These are phyloP conservation scores for Chiroxiphia lanceolata DNA, from an alignment of 2,797 vertebrate species.

Conservation along the genomic window DNA sequence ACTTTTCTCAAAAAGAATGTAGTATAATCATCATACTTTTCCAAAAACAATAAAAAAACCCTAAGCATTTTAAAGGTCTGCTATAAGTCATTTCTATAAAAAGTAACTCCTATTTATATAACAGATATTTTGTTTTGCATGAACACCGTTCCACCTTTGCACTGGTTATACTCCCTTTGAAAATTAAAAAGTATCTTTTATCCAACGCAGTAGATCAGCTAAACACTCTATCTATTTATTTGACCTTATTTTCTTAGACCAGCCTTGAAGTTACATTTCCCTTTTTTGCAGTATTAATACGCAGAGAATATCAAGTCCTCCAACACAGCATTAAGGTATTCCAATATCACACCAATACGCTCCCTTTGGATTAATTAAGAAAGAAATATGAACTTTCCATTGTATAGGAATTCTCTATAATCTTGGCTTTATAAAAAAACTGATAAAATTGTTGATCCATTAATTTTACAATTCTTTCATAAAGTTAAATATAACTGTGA, in stretches of 20 bases:
- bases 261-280: neutral
- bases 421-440: neutral
- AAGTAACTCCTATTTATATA: neutral
- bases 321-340: neutral
- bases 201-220: neutral
- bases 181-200: neutral
- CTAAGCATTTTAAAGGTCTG: neutral
- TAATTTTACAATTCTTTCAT: neutral
- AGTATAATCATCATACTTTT: neutral
- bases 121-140: neutral
- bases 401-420: neutral
- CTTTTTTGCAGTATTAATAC: neutral
- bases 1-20: neutral
- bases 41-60: neutral
- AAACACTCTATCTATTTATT: neutral
- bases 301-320: neutral
- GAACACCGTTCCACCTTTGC: neutral
- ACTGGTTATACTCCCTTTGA: neutral
- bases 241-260: neutral
- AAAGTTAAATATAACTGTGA: neutral
- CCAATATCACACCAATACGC: neutral
- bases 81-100: neutral
- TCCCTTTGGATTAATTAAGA: conserved; percentile 23
- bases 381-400: neutral
- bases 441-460: neutral